Evolutionary conservation across 2,797 vertebrate species (phyloP).

Genomic region (Pseudomugil tenellus): DNA sequence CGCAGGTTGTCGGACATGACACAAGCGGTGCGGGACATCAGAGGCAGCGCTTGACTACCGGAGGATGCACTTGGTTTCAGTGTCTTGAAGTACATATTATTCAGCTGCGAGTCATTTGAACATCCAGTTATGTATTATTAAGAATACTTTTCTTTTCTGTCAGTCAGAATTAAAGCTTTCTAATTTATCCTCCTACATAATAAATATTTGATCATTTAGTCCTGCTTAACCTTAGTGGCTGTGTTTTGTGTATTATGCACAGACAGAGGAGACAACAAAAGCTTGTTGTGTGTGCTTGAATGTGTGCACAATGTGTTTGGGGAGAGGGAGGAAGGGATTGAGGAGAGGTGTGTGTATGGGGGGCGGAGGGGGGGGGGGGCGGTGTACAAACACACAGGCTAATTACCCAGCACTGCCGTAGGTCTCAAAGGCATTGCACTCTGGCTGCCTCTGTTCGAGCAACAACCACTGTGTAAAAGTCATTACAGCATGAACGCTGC

Average conservation of each 20-base stretch:
- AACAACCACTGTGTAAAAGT: constrained; percentile 79
- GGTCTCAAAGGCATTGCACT: constrained; percentile 82
- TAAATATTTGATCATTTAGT: constrained; percentile 50
- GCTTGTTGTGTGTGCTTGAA: constrained; percentile 48
- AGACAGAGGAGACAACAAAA: constrained; percentile 73
- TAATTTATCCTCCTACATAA: constrained; percentile 23
- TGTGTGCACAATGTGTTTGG: constrained; percentile 39
- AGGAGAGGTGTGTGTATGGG: not conserved
- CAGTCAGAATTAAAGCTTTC: constrained; percentile 2
- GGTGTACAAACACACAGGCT: constrained; percentile 81
- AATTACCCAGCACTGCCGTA: constrained; percentile 80
- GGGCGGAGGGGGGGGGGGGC: not conserved
- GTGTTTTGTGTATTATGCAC: constrained; percentile 62
- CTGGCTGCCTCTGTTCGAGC: constrained; percentile 78
- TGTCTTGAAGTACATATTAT: constrained; percentile 4
- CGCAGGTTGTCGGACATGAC: constrained; percentile 83
- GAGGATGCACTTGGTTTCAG: constrained; percentile 26
- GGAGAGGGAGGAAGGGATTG: not conserved
- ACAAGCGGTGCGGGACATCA: constrained; percentile 77
- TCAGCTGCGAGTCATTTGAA: constrained; percentile 1
- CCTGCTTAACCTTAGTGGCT: constrained; percentile 27
- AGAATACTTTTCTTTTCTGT: constrained; percentile 1
- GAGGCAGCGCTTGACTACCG: constrained; percentile 52
- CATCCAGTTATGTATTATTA: constrained; percentile 13
- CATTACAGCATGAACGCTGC: constrained; percentile 81